Base-by-base conservation (phyloP, 1,140 invertebrate species). In the Oppia nitens region DNA sequence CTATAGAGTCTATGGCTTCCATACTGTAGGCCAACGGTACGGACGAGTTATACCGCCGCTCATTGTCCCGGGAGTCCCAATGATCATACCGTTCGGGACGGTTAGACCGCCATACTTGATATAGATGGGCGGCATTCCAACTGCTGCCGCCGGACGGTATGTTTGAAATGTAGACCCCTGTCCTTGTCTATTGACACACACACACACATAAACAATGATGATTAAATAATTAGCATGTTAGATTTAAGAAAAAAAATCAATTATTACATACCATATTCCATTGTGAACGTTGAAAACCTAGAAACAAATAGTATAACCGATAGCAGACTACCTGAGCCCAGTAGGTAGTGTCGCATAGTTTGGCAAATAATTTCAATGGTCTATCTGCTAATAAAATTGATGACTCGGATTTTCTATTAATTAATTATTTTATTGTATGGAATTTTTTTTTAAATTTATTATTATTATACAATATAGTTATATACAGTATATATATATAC, bases 21-120 rank as follows among this genome's bases (percentile, higher is more conserved):
- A 60, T 23, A n/a, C 60, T 27, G 29, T 60, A 60, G 12, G 3
- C 17, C 14, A 57, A 57, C 25, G 59, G 61, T 2, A 20, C 20
- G 2, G 29, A 20, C 21, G 12, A n/a, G 23, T 57, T 57, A 28
- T 60, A 60, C 6, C n/a, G 14, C 12, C 17, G 1, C 20, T 2
- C 3, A 29, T 60, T 60, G 17, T 28, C n/a, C 32, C 40, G 11
- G 17, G 55, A 25, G 12, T 32, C 24, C 2, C 53, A 25, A 55
- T 40, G 40, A 40, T 55, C 53, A 25, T 27, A 55, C 21, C 40
- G 12, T 2, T 23, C 14, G 3, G 47, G 29, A 11, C 55, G 49
- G 14, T 24, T 45, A 26, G 29, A 20, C n/a, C 55, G 21, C 24
- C 23, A 23, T 27, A 63, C 55, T 28, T 54, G 28, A 27, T 51